Evolutionary conservation across 2,113 vertebrate genomes (phyloP).

Genomic region (Passer domesticus): DNA sequence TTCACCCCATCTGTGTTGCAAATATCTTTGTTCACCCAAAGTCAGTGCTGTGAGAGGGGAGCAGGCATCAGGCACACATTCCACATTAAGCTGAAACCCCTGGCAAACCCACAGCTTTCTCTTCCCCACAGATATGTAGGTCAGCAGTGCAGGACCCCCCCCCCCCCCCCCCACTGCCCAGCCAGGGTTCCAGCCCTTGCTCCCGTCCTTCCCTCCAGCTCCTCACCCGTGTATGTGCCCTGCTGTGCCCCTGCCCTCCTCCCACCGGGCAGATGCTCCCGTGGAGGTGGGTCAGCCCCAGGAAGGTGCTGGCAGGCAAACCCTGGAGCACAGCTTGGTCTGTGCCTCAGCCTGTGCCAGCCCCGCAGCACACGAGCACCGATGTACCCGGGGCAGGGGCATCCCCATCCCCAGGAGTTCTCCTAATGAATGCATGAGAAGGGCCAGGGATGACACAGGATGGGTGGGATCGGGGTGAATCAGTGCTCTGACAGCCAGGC

Average conservation of each 20-base stretch:
- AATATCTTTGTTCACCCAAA: neutral
- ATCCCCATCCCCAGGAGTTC: neutral
- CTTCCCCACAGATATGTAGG: neutral
- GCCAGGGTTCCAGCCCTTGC: accelerated
- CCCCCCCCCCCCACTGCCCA: neutral
- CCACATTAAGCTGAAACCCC: neutral
- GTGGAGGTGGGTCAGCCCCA: neutral
- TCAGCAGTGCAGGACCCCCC: neutral
- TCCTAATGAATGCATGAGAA: neutral
- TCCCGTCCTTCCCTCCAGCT: neutral
- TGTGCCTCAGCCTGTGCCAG: neutral
- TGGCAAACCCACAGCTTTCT: neutral
- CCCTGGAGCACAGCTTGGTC: neutral
- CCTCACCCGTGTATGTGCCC: accelerated
- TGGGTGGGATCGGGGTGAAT: constrained; percentile 25
- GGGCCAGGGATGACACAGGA: neutral
- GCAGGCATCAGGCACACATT: neutral
- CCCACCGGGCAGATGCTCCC: neutral
- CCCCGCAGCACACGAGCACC: neutral
- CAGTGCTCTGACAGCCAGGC: neutral
- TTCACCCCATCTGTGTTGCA: neutral
- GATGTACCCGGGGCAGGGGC: accelerated
- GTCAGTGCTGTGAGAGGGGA: neutral
- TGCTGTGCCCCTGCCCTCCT: neutral
- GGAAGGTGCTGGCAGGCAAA: accelerated